Evolutionary conservation across 2,888 invertebrate species (phyloP).

Genomic region (Loripinus fragilis): DNA sequence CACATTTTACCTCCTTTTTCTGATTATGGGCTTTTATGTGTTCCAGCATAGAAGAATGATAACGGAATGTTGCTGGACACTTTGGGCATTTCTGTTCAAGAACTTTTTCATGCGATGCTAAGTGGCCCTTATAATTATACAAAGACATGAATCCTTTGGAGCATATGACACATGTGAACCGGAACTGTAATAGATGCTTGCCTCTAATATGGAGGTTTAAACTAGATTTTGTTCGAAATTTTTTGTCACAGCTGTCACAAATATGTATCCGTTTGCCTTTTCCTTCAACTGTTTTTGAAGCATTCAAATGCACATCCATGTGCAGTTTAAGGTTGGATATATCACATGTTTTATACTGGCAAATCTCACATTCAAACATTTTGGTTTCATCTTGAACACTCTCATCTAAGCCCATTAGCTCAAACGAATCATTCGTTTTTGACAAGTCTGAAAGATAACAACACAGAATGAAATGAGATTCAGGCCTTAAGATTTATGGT

Average conservation of each 20-base stretch:
- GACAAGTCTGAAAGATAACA: too few species aligned
- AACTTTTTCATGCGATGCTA: neutral
- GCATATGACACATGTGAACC: neutral
- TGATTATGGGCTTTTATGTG: neutral
- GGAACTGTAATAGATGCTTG: neutral
- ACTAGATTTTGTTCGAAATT: neutral
- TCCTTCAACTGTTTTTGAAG: neutral
- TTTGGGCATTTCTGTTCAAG: constrained; percentile 1
- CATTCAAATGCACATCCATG: neutral
- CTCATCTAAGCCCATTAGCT: neutral
- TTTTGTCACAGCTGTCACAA: neutral
- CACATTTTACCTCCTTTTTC: neutral
- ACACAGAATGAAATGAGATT: too few species aligned
- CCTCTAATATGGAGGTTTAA: neutral
- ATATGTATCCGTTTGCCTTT: neutral
- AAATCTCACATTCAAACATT: neutral
- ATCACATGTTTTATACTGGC: neutral
- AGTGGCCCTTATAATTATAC: neutral
- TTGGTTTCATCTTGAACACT: neutral
- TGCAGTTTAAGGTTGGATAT: neutral
- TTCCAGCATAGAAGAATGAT: neutral
- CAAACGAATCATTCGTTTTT: too few species aligned
- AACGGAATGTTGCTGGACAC: constrained; percentile 14
- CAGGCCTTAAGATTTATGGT: too few species aligned
- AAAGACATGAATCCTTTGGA: neutral